These are phyloP conservation scores for Tuta absoluta DNA, from an alignment of 2,888 invertebrate genomes.

Conservation along the genomic window DNA sequence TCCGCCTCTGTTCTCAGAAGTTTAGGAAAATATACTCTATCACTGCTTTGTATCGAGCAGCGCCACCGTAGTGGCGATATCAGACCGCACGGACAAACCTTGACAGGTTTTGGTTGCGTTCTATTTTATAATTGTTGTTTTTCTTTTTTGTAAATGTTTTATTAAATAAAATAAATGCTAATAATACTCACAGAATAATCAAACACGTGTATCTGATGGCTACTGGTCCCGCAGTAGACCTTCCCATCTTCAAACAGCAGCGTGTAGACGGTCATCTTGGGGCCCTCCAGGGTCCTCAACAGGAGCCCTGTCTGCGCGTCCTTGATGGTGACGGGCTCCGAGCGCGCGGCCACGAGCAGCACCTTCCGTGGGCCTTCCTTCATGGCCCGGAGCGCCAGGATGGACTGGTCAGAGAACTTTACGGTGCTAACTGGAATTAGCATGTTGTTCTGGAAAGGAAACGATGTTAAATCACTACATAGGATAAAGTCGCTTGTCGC, in stretches of 20 bases:
- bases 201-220: constrained; percentile 86
- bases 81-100: constrained; percentile 83
- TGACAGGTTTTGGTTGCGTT: constrained; percentile 80
- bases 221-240: constrained; percentile 89
- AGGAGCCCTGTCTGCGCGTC: constrained; percentile 87
- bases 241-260: constrained; percentile 84
- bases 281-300: constrained; percentile 82
- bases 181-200: constrained; percentile 85
- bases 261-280: constrained; percentile 85
- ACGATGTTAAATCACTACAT: too few relatives aligned
- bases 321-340: constrained; percentile 85
- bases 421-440: constrained; percentile 76
- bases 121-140: too few relatives aligned
- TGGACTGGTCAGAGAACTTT: constrained; percentile 83
- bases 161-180: too few relatives aligned
- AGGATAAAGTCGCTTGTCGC: too few relatives aligned
- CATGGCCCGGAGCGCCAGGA: constrained; percentile 86
- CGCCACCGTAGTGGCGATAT: constrained; percentile 85
- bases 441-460: constrained; percentile 76
- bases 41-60: too few relatives aligned
- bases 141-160: too few relatives aligned
- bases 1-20: too few relatives aligned
- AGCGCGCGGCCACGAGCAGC: constrained; percentile 85
- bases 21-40: too few relatives aligned
- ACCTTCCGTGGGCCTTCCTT: constrained; percentile 87